Base-by-base conservation (phyloP, 2,113 vertebrate genomes). In the Daboia siamensis region DNA sequence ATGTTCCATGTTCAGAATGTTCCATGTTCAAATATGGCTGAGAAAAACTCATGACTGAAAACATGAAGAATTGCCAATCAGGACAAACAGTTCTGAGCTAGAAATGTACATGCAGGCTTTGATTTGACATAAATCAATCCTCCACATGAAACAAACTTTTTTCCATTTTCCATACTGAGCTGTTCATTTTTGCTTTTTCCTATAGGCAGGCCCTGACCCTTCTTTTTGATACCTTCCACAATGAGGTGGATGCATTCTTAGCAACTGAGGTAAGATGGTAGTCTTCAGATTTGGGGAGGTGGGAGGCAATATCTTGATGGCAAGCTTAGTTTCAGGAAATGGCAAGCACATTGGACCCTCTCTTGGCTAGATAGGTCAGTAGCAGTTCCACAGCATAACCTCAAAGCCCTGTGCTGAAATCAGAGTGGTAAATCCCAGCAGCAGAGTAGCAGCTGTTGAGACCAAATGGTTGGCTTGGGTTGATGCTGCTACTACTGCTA, bases 151-250 rank as follows among this genome's bases (percentile, higher is more conserved):
- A 9, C 15, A 20, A 52, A 29, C 15, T 51, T 21, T 3, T 46
- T 56, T 33, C 12, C 0, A 0, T 61, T 5, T 5, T 51, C 0
- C 0, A 0, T 87, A 61, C 93, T 96, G 52, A 97, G 90, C 54
- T 57, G 55, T 80, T 86, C 84, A 10, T 52, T 80, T 48, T 85
- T 91, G 12, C 94, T 64, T 64, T 46, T 64, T 88, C 91, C 93
- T 94, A 94, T 95, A 99, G 99, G 96, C 99, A 99, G 97, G 99
- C 99, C 24, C 96, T 99, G 93, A 98, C 98, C 44, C 98, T 99
- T 95, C 98, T 99, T 64, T 98, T 99, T 0, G 99, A 99, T 96
- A 99, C 99, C 0, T 99, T 99, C 95, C 98, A 99, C 93, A 99
- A 98, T 6, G 99, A 99, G 88, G 98, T 98, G 5, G 99, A 99